Conservation (phyloP, 2,888 invertebrate species). For the Leistus spinibarbis region DNA sequence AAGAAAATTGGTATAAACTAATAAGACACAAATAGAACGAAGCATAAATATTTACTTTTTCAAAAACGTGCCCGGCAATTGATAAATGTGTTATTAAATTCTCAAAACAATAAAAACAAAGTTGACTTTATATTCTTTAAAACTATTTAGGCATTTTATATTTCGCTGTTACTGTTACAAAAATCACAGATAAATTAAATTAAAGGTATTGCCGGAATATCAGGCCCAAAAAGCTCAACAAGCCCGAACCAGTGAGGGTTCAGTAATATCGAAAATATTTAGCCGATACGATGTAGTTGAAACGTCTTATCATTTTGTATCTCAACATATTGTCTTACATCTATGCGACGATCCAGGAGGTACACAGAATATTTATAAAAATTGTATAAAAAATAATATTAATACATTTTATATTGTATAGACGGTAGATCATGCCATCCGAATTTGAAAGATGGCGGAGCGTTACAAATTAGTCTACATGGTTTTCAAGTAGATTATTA, state of each 20-base stretch:
- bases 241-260: constrained; percentile 55
- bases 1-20: too few species aligned
- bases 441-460: constrained; percentile 86
- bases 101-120: too few species aligned
- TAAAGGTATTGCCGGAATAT: constrained; percentile 72
- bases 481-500: constrained; percentile 92
- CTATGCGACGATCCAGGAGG: constrained; percentile 94
- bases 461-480: constrained; percentile 87
- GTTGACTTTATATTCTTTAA: background rate
- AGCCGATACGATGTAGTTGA: constrained; percentile 91
- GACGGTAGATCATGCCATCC: constrained; percentile 86
- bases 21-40: too few species aligned
- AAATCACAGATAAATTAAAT: too few species aligned
- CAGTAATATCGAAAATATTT: constrained; percentile 69
- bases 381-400: constrained; percentile 27
- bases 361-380: constrained; percentile 55
- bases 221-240: constrained; percentile 73
- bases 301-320: constrained; percentile 95
- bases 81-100: too few species aligned
- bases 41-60: too few species aligned
- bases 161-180: background rate
- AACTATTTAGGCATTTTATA: background rate
- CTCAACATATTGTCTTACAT: constrained; percentile 92
- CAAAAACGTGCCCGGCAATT: too few species aligned
- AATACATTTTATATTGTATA: constrained; percentile 51